These are phyloP conservation scores for Lepisosteus oculatus DNA, from an alignment of 2,113 vertebrate species.

Conservation along the genomic window DNA sequence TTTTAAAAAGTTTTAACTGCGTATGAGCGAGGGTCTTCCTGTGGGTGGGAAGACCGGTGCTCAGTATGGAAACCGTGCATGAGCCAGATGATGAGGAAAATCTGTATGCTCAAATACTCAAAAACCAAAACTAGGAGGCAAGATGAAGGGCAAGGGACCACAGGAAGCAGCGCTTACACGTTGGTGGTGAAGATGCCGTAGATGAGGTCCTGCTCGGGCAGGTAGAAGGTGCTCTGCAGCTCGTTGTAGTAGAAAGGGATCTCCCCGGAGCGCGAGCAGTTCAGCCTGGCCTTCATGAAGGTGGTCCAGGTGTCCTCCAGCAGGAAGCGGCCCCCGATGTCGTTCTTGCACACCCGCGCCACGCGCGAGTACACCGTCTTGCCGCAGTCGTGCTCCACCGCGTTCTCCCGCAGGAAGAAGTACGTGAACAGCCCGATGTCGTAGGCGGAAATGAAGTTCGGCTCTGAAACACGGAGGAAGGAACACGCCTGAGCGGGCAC, in stretches of 20 bases:
- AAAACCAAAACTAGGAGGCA: too few species aligned
- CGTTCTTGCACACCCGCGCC: conserved; percentile 85
- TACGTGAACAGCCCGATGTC: conserved; percentile 83
- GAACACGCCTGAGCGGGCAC: not conserved
- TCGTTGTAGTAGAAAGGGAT: conserved; percentile 87
- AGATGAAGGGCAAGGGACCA: too few species aligned
- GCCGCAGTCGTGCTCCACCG: conserved; percentile 82
- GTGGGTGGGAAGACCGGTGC: too few species aligned
- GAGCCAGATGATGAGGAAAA: too few species aligned
- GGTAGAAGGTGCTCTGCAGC: conserved; percentile 84
- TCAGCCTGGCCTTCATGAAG: conserved; percentile 84
- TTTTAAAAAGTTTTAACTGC: too few species aligned
- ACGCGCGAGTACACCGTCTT: conserved; percentile 83
- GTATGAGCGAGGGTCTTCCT: too few species aligned
- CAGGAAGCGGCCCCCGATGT: conserved; percentile 81
- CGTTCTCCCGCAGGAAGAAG: conserved; percentile 85
- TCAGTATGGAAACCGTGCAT: too few species aligned
- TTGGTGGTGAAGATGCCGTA: conserved; percentile 87
- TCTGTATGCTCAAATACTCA: too few species aligned
- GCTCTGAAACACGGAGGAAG: conserved; percentile 61
- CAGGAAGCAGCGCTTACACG: conserved; percentile 65
- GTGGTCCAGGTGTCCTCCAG: conserved; percentile 89
- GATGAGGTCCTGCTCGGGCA: conserved; percentile 84
- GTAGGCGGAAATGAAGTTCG: conserved; percentile 86
- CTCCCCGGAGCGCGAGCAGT: conserved; percentile 84